These are phyloP conservation scores for Artemisiospiza belli DNA, from an alignment of 2,113 vertebrate genomes.

Conservation along the genomic window DNA sequence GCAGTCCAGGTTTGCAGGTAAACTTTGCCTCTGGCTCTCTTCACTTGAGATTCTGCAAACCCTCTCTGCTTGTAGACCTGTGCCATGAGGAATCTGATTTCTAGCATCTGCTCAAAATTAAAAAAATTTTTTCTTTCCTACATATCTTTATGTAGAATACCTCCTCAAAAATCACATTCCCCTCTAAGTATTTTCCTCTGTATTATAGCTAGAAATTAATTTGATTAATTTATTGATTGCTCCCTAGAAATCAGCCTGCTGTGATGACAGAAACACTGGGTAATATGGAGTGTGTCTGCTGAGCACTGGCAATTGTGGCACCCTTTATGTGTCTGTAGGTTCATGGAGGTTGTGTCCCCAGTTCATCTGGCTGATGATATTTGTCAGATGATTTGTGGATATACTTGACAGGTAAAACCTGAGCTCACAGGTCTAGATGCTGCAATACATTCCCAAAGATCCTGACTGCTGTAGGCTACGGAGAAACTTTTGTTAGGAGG, in stretches of 20 bases:
- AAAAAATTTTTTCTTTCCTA: not conserved
- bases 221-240: not conserved
- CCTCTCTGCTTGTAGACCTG: not conserved
- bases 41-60: not conserved
- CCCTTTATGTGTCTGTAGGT: not conserved
- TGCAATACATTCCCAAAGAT: not conserved
- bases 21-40: not conserved
- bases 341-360: accelerated
- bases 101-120: not conserved
- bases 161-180: not conserved
- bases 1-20: not conserved
- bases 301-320: not conserved
- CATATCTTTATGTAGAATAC: not conserved
- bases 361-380: not conserved
- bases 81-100: not conserved
- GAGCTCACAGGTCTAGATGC: not conserved
- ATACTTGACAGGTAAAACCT: not conserved
- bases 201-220: not conserved
- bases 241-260: not conserved
- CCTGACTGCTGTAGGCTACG: not conserved
- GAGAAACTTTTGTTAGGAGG: not conserved
- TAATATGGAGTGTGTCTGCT: not conserved
- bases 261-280: not conserved
- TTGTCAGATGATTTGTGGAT: not conserved
- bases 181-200: not conserved